phyloP scores from a whole-genome alignment of 1,140 invertebrate genomes.

The Plectrocnemia conspersa region DNA sequence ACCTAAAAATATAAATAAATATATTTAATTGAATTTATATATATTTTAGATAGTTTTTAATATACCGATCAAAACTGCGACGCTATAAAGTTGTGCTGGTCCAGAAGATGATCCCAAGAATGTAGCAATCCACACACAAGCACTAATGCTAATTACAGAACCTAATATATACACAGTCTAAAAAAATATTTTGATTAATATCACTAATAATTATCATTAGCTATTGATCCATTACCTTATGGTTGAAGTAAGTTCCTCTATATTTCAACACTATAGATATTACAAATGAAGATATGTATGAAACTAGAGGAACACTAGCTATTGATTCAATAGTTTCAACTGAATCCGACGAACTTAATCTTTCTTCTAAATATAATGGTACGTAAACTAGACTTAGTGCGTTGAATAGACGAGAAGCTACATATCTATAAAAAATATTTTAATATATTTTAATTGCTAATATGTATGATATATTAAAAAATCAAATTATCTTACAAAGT shows the following conservation, averaged over 20 bases:
- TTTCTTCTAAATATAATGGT: slow-evolving; percentile 79
- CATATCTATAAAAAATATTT: slow-evolving; percentile 57
- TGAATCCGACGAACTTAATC: slow-evolving; percentile 50
- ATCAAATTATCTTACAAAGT: slow-evolving; percentile 47
- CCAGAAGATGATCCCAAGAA: slow-evolving; percentile 45
- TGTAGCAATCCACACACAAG: slow-evolving; percentile 61
- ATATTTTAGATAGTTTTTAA: neutral
- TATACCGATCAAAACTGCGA: slow-evolving; percentile 65
- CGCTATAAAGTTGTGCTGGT: slow-evolving; percentile 58
- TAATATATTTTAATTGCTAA: no score
- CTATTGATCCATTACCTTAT: slow-evolving; percentile 56
- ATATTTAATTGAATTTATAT: neutral
- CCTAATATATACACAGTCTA: slow-evolving; percentile 64
- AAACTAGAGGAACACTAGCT: slow-evolving; percentile 81
- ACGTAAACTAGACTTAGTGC: slow-evolving; percentile 83
- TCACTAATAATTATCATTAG: no score
- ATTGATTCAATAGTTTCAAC: slow-evolving; percentile 56
- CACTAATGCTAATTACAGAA: slow-evolving; percentile 55
- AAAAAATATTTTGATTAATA: slow-evolving; percentile 24
- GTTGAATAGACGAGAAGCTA: slow-evolving; percentile 76
- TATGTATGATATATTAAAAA: neutral
- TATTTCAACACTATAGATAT: slow-evolving; percentile 74
- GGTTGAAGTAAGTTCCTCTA: slow-evolving; percentile 52
- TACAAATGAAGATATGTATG: slow-evolving; percentile 79
- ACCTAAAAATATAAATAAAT: slow-evolving; percentile 50